A percentile compares a stretch with the other conserved stretches of the same genome.
These are phyloP conservation scores for Dipus sagitta DNA, from an alignment of 2,797 vertebrate genomes.

Conservation along the genomic window DNA sequence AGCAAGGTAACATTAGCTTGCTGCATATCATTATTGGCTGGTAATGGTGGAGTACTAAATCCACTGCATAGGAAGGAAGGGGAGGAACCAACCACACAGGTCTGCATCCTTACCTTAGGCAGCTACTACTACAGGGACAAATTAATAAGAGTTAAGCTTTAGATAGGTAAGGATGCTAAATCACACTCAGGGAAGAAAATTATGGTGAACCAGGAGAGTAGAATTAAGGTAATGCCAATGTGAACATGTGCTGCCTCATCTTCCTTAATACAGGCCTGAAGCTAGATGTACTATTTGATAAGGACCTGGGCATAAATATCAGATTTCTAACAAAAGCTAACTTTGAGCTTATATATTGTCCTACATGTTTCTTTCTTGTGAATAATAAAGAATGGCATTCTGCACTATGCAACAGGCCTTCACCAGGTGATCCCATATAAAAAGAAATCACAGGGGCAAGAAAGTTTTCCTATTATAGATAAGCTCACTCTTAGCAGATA, in stretches of 20 bases:
- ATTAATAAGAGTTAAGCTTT: neutral
- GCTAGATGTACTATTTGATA: neutral
- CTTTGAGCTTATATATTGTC: neutral
- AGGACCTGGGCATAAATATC: neutral
- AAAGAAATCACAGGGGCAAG: neutral
- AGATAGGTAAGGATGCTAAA: neutral
- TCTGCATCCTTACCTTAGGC: neutral
- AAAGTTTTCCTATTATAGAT: neutral
- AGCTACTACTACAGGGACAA: neutral
- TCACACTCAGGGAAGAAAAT: neutral
- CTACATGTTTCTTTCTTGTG: neutral
- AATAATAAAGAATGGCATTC: neutral
- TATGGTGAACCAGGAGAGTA: neutral
- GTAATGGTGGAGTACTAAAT: neutral
- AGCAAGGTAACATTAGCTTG: neutral
- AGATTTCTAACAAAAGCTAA: neutral
- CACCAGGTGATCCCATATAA: neutral
- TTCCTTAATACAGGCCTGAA: neutral
- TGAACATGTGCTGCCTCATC: neutral
- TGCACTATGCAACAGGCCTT: neutral
- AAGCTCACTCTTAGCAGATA: slow-evolving; percentile 33
- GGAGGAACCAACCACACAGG: too few species aligned
- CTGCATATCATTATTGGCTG: neutral
- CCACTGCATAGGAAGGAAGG: neutral
- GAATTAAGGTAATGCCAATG: neutral